A percentile compares a stretch with the other conserved stretches of the same genome.
Conservation (phyloP, 2,113 vertebrate genomes). For the Datnioides undecimradiatus region DNA sequence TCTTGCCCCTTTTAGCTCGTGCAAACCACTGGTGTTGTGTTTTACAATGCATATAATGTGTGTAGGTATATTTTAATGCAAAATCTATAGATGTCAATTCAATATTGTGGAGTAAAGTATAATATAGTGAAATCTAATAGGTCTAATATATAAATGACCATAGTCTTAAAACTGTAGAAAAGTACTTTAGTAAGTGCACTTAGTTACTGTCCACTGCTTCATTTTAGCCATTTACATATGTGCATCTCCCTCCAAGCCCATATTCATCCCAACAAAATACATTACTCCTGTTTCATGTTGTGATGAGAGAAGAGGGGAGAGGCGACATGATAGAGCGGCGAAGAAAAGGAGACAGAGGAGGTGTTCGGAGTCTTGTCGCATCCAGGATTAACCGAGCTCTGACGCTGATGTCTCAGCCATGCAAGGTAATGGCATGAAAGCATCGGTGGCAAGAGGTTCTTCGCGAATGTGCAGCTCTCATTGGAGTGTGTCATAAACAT, state of each 20-base stretch:
- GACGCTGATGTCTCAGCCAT: constrained; percentile 21
- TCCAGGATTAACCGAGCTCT: constrained; percentile 29
- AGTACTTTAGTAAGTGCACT: neutral
- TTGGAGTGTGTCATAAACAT: constrained; percentile 39
- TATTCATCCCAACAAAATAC: neutral
- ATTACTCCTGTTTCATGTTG: neutral
- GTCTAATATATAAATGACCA: neutral
- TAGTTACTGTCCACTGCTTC: neutral
- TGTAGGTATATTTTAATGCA: neutral
- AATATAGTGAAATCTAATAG: too few species aligned
- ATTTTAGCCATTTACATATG: neutral
- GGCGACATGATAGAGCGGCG: neutral
- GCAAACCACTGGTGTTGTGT: neutral
- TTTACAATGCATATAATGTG: neutral
- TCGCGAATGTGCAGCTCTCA: constrained; percentile 45
- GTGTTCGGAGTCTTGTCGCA: constrained; percentile 13
- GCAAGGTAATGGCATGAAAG: constrained; percentile 52
- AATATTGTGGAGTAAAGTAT: neutral
- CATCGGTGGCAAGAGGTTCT: constrained; percentile 28
- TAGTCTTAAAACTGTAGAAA: neutral
- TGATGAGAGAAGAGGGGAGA: neutral
- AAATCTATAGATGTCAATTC: neutral
- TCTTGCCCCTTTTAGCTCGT: too few species aligned
- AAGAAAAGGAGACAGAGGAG: neutral
- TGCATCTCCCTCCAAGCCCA: neutral